Evolutionary conservation across 2,797 vertebrate species (phyloP), one percentile per base, ranked within the genome.

Genomic region (Eulemur mongoz): DNA sequence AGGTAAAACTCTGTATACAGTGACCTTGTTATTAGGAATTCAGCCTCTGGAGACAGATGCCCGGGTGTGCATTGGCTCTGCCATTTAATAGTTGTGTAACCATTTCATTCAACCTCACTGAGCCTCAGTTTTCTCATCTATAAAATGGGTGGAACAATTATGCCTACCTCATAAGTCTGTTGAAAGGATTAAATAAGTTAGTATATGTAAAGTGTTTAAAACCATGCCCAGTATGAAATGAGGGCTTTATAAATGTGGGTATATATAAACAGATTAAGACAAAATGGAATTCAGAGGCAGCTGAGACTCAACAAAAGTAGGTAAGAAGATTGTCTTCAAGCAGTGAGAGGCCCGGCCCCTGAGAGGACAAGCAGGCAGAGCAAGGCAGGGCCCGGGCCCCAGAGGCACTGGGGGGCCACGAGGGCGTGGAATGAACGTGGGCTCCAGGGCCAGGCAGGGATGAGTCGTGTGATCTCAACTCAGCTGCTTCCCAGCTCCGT

Each of bases 241-340:
- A 89, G 65, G 48, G 27, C 14, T 91, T 85, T 35, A 48, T 61
- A 83, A 84, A 82, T n/a, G 10, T n/a, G 18, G 35, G 2, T 43
- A 4, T 52, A 5, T n/a, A 5, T 82, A 67, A 83, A 30, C 23
- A 85, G 20, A 67, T 45, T 52, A 61, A 76, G 79, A 35, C 27
- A 65, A 85, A 79, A 67, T 30, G 38, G 23, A 89, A 86, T 91
- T 94, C 76, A 81, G 25, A 94, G 40, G 61, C 45, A 70, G 9
- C 72, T 13, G 52, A 92, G 52, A 52, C n/a, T 52, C 76, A 86
- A 23, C 70, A 83, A 84, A 88, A 9, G 30, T 40, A 22, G 35
- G 18, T 20, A 52, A 57, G 38, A 85, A 50, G 18, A 35, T 90
- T 67, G 14, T 86, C 52, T 59, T 25, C 30, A 57, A 65, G n/a